Conservation (phyloP, 37 sponge, comb jelly and placozoan species). For the Chondrilla cf. caribensis region DNA sequence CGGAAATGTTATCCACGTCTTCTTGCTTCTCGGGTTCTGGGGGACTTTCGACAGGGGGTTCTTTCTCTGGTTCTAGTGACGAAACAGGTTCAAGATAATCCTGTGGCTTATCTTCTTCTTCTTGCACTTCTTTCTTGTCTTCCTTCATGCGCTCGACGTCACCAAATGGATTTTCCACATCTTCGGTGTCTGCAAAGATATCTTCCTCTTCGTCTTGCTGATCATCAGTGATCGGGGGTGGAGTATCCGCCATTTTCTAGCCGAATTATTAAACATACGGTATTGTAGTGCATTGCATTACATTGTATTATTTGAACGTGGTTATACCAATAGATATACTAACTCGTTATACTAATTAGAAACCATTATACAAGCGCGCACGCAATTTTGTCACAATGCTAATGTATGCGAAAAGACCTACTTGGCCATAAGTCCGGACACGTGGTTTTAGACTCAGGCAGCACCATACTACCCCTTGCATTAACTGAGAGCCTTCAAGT, state of each 20-base stretch:
- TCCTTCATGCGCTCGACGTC: background rate
- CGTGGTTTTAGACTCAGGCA: no score
- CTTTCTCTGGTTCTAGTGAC: background rate
- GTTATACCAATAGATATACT: no score
- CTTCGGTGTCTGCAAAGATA: background rate
- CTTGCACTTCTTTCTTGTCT: background rate
- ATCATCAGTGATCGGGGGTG: constrained; percentile 3
- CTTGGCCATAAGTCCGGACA: no score
- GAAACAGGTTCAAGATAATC: background rate
- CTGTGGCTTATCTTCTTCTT: constrained; percentile 1
- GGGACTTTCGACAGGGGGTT: background rate
- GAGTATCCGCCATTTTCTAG: constrained; percentile 5
- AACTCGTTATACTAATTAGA: no score
- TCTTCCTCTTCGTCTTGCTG: constrained; percentile 16
- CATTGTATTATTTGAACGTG: no score
- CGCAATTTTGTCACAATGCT: no score
- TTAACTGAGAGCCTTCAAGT: no score
- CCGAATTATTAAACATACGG: no score
- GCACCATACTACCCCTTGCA: no score
- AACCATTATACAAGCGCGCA: no score
- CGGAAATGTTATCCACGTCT: constrained; percentile 6
- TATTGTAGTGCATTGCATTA: no score
- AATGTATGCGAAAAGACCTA: no score
- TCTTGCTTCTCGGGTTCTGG: background rate
- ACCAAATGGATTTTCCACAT: background rate